phyloP scores from a whole-genome alignment of 2,888 invertebrate genomes.

The Orchestes rusci region DNA sequence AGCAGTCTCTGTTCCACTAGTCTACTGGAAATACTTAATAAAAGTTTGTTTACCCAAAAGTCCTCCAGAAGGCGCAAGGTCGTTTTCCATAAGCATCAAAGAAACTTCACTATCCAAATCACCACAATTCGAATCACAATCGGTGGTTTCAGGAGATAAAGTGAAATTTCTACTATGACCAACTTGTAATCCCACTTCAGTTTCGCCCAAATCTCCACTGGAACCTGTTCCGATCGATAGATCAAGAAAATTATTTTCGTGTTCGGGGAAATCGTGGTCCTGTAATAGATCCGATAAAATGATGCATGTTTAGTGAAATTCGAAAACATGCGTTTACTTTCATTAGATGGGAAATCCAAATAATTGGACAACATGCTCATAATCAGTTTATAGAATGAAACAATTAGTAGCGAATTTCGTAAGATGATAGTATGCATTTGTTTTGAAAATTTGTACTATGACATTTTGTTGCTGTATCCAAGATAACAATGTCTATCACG shows the following conservation, averaged over 20 bases:
- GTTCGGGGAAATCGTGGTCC: slow-evolving; percentile 48
- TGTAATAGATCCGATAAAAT: too few relatives aligned
- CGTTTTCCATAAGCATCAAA: slow-evolving; percentile 65
- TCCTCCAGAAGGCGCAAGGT: slow-evolving; percentile 44
- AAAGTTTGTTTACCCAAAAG: slow-evolving; percentile 35
- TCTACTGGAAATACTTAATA: slow-evolving; percentile 1
- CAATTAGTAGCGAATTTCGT: too few relatives aligned
- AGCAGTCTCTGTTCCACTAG: too few relatives aligned
- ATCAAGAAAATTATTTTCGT: slow-evolving; percentile 54
- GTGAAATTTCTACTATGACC: slow-evolving; percentile 78
- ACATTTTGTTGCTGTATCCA: too few relatives aligned
- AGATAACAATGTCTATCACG: too few relatives aligned
- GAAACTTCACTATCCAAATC: slow-evolving; percentile 82
- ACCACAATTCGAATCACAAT: slow-evolving; percentile 83
- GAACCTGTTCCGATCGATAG: slow-evolving; percentile 55
- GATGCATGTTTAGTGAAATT: too few relatives aligned
- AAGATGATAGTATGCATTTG: too few relatives aligned
- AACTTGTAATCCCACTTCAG: slow-evolving; percentile 55
- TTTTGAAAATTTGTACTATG: too few relatives aligned
- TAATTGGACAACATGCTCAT: too few relatives aligned
- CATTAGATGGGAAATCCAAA: too few relatives aligned
- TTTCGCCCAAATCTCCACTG: slow-evolving; percentile 59
- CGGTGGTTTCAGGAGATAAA: slow-evolving; percentile 86
- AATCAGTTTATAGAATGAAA: too few relatives aligned
- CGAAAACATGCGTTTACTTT: too few relatives aligned